Base-by-base conservation (phyloP, 2,113 vertebrate species). In the Heterocephalus glaber region DNA sequence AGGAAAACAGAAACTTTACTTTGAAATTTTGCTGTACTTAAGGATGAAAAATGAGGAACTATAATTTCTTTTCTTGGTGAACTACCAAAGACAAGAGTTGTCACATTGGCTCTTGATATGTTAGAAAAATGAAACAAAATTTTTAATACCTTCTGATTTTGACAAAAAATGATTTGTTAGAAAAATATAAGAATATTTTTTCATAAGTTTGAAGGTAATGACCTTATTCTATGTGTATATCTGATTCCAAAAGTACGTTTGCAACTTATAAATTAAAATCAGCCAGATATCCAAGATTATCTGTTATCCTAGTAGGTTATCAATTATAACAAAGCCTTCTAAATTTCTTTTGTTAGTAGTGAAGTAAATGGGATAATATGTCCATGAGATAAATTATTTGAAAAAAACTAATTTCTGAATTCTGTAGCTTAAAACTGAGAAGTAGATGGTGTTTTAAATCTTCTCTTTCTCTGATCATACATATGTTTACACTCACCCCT, bases 321-420 rank as follows among this genome's bases (percentile, higher is more conserved):
- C 80, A 96, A 16, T 87, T 90, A 90, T 60, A 95, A 52, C 13
- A 58, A 97, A 92, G 2, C 44, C 10, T 74, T 92, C 54, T 35
- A 19, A 74, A 49, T 87, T 95, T 58, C 22, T 94, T 92, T 61
- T 92, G 8, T 63, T 96, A 86, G 66, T 61, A 72, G 28, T 66
- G 38, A 95, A 92, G 38, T 72, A 96, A 95, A 22, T 82, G 58
- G 28, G 12, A 6, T 49, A 86, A 86, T 85, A 74, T 68, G 68
- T 87, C 2, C 19, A 93, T 66, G 24, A 90, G 19, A 81, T 13
- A 82, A 61, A 5, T 81, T 95, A 76, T 76, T 83, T 91, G 3
- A 72, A 93, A 88, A 85, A 68, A 88, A 90, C 63, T 81, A 84
- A 93, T 63, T 92, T 95, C 11, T 68, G 24, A 95, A 79, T 83